Evolutionary conservation across 2,113 vertebrate genomes (phyloP).

Genomic region (Crocuta crocuta): DNA sequence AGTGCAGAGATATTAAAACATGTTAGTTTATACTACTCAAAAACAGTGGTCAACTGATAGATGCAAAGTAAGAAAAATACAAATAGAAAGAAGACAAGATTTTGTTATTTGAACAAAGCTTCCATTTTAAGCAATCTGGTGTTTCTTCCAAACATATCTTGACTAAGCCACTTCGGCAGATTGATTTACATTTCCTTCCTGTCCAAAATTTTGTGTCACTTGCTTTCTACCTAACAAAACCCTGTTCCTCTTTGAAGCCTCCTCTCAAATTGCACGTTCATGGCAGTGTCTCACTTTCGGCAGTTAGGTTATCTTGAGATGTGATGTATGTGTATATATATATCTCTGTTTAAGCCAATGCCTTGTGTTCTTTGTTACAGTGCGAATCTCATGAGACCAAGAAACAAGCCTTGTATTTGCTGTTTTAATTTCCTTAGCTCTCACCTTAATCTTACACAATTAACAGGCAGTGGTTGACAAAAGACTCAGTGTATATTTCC

Average conservation of each 20-base stretch:
- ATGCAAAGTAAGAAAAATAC: background rate
- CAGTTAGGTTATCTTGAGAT: background rate
- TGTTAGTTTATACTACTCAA: background rate
- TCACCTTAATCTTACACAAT: slow-evolving; percentile 3
- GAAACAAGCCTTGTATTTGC: background rate
- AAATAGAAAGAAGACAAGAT: background rate
- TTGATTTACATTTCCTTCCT: background rate
- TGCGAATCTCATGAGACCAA: background rate
- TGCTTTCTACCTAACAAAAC: background rate
- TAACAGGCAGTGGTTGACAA: background rate
- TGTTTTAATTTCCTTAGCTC: slow-evolving; percentile 19
- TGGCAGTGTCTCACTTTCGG: background rate
- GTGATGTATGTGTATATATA: background rate
- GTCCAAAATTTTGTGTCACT: background rate
- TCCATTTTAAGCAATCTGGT: background rate
- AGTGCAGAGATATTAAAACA: background rate
- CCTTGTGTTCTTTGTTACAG: background rate
- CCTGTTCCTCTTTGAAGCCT: background rate
- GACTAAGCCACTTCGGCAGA: background rate
- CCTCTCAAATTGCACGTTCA: background rate
- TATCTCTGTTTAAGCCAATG: background rate
- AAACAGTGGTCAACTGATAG: background rate
- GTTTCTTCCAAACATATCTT: background rate
- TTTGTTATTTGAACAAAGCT: background rate
- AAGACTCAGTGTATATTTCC: background rate